phyloP scores from a whole-genome alignment of 1,140 invertebrate genomes.

The Drosophila ironensis region DNA sequence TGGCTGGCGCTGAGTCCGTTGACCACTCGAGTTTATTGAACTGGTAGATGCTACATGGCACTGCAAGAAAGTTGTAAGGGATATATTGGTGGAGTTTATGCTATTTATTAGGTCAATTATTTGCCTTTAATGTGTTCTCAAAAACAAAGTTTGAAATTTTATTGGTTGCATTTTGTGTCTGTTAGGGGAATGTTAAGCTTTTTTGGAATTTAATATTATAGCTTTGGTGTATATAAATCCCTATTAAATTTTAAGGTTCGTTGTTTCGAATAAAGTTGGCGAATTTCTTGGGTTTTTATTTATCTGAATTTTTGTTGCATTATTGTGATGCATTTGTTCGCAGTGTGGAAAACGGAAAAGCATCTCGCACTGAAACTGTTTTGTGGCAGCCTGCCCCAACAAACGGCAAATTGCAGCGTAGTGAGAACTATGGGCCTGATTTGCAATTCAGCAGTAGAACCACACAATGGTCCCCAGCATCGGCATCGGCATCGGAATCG shows the following conservation, averaged over 20 bases:
- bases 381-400: constrained; percentile 69
- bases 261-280: no score
- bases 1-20: constrained; percentile 56
- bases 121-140: no score
- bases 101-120: no score
- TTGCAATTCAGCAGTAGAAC: constrained; percentile 76
- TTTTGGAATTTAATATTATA: no score
- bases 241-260: no score
- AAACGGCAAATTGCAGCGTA: constrained; percentile 73
- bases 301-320: no score
- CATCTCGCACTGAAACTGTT: constrained; percentile 26
- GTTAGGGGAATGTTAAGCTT: no score
- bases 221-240: no score
- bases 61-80: not conserved
- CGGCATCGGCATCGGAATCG: constrained; percentile 42
- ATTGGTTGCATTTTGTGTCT: no score
- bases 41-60: constrained; percentile 23
- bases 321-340: not conserved
- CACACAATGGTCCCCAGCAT: constrained; percentile 55
- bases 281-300: no score
- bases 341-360: constrained; percentile 35
- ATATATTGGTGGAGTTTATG: no score
- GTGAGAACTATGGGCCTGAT: constrained; percentile 64
- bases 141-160: no score
- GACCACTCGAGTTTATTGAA: constrained; percentile 51